Percentiles rank a stretch among this genome's conserved stretches.
These are phyloP conservation scores for Habroteleia sp. DNA, from an alignment of 2,888 invertebrate species.

Conservation along the genomic window DNA sequence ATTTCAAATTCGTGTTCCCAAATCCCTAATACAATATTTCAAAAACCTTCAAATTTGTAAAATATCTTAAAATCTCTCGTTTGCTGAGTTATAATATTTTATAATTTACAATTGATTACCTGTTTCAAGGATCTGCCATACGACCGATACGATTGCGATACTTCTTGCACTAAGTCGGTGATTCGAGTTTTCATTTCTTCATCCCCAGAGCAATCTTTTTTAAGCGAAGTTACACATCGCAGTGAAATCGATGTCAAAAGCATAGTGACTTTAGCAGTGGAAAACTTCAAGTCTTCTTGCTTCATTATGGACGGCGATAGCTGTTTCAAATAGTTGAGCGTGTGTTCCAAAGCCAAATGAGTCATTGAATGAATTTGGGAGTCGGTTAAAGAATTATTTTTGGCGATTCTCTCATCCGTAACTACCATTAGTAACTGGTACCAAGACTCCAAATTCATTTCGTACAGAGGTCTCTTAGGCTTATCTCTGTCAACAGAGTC, in stretches of 20 bases:
- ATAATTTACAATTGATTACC: slow-evolving; percentile 4
- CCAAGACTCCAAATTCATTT: slow-evolving; percentile 78
- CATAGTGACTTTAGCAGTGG: slow-evolving; percentile 73
- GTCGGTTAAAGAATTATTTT: slow-evolving; percentile 69
- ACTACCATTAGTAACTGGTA: slow-evolving; percentile 78
- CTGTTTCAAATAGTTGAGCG: slow-evolving; percentile 72
- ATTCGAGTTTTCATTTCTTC: slow-evolving; percentile 70
- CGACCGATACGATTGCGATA: slow-evolving; percentile 73
- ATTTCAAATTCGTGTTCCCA: too few species aligned
- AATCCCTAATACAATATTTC: too few species aligned
- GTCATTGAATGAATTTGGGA: slow-evolving; percentile 73
- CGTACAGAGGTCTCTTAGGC: slow-evolving; percentile 71
- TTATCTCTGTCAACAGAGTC: slow-evolving; percentile 61
- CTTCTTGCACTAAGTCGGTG: slow-evolving; percentile 74
- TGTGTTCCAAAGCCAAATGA: slow-evolving; percentile 71
- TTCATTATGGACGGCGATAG: slow-evolving; percentile 51
- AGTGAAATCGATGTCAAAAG: slow-evolving; percentile 75
- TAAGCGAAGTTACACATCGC: slow-evolving; percentile 76
- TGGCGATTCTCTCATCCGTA: slow-evolving; percentile 74
- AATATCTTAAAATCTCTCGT: too few species aligned
- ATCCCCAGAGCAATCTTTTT: slow-evolving; percentile 72
- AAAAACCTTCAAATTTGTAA: too few species aligned
- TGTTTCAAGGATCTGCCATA: slow-evolving; percentile 75
- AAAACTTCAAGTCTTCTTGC: slow-evolving; percentile 52
- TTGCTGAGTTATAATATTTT: background rate